These are phyloP conservation scores for Calcarius ornatus DNA, from an alignment of 2,113 vertebrate species.

Conservation along the genomic window DNA sequence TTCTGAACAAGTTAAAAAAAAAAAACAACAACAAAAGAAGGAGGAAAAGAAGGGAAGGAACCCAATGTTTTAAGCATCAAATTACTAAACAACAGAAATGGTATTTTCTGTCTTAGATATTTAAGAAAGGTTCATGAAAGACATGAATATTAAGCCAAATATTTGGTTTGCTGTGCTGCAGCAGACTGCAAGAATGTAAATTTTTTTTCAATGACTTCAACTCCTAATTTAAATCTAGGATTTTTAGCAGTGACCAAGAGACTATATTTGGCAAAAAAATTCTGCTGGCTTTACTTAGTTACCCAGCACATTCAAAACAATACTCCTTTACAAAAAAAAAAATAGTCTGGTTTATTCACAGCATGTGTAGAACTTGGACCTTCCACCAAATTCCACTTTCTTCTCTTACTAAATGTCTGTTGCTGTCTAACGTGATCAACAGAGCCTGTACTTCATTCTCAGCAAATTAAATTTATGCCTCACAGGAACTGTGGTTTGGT, in stretches of 20 bases:
- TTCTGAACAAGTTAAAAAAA: neutral
- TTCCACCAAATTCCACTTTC: slow-evolving; percentile 71
- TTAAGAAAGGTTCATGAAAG: slow-evolving; percentile 70
- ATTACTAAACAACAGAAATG: slow-evolving; percentile 64
- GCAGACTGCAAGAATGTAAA: slow-evolving; percentile 76
- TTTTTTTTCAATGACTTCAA: slow-evolving; percentile 76
- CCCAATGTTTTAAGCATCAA: slow-evolving; percentile 18
- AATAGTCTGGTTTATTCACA: slow-evolving; percentile 79
- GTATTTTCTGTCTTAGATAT: slow-evolving; percentile 63
- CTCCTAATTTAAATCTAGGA: slow-evolving; percentile 76
- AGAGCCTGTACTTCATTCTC: slow-evolving; percentile 74
- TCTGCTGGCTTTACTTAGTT: slow-evolving; percentile 73
- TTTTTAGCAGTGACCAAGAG: slow-evolving; percentile 75
- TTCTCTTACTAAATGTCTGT: slow-evolving; percentile 68
- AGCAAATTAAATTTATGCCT: slow-evolving; percentile 76
- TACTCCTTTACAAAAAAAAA: slow-evolving; percentile 73
- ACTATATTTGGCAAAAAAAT: slow-evolving; percentile 85
- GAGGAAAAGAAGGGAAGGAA: neutral
- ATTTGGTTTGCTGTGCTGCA: slow-evolving; percentile 75
- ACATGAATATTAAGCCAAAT: slow-evolving; percentile 72
- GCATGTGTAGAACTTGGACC: slow-evolving; percentile 75
- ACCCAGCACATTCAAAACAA: slow-evolving; percentile 76
- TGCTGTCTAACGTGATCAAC: slow-evolving; percentile 71
- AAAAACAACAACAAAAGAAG: neutral
- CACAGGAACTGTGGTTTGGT: slow-evolving; percentile 74